phyloP scores from a whole-genome alignment of 2,113 vertebrate genomes.

The Ciconia stormi region DNA sequence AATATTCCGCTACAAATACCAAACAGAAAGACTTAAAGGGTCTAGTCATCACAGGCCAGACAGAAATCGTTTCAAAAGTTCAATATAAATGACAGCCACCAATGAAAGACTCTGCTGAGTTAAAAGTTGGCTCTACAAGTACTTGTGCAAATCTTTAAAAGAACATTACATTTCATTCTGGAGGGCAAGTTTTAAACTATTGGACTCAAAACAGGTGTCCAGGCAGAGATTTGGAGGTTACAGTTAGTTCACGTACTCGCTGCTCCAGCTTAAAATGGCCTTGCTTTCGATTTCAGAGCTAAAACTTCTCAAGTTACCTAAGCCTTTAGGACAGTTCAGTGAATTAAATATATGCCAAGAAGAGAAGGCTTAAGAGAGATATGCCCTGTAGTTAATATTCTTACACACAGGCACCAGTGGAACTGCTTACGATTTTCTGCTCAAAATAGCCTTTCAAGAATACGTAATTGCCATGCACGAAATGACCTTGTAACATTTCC shows the following conservation, averaged over 20 bases:
- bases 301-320: neutral
- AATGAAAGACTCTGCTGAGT: neutral
- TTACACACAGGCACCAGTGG: neutral
- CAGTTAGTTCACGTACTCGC: neutral
- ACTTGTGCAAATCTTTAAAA: neutral
- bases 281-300: neutral
- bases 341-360: slow-evolving; percentile 20
- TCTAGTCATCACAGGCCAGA: neutral
- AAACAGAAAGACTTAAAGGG: neutral
- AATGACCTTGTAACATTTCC: neutral
- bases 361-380: slow-evolving; percentile 11
- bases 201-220: neutral
- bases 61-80: fast-evolving
- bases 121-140: neutral
- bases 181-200: neutral
- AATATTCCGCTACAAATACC: neutral
- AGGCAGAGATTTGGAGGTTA: slow-evolving; percentile 2
- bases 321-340: slow-evolving; percentile 1
- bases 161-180: neutral
- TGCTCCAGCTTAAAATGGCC: neutral
- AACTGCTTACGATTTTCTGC: neutral
- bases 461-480: fast-evolving
- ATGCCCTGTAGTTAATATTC: slow-evolving; percentile 4
- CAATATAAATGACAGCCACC: neutral
- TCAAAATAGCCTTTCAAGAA: neutral